These are phyloP conservation scores for Tetragnatha versicolor DNA, from an alignment of 1,140 invertebrate species.

Conservation along the genomic window DNA sequence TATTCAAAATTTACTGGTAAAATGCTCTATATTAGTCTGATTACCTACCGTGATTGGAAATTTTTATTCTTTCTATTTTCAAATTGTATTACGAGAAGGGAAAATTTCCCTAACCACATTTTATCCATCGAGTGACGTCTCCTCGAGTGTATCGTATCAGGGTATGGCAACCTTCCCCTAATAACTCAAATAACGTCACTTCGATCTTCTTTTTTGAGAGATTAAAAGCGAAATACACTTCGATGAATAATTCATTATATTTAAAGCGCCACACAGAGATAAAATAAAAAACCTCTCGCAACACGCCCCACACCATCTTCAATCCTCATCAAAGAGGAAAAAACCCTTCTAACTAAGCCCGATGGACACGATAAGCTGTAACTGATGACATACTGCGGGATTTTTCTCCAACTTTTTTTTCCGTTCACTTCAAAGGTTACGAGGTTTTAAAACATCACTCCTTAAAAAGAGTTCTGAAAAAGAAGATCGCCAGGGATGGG, in stretches of 20 bases:
- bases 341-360: conserved; percentile 31
- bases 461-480: conserved; percentile 4
- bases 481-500: not conserved
- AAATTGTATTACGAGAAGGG: too few species aligned
- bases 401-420: conserved; percentile 26
- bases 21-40: too few species aligned
- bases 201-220: conserved; percentile 10
- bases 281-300: not conserved
- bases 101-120: too few species aligned
- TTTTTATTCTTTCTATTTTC: too few species aligned
- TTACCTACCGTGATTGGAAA: too few species aligned
- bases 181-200: conserved; percentile 9
- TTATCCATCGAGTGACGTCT: too few species aligned
- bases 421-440: not conserved
- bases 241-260: conserved; percentile 52
- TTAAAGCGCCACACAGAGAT: conserved; percentile 3
- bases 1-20: too few species aligned
- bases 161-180: conserved; percentile 13
- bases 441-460: conserved; percentile 15
- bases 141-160: not conserved
- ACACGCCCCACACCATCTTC: not conserved
- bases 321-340: conserved; percentile 10
- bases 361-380: conserved; percentile 48
- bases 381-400: conserved; percentile 24
- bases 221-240: conserved; percentile 38